Evolutionary conservation across 2,113 vertebrate genomes (phyloP).

Genomic region (Ploceus nigricollis): DNA sequence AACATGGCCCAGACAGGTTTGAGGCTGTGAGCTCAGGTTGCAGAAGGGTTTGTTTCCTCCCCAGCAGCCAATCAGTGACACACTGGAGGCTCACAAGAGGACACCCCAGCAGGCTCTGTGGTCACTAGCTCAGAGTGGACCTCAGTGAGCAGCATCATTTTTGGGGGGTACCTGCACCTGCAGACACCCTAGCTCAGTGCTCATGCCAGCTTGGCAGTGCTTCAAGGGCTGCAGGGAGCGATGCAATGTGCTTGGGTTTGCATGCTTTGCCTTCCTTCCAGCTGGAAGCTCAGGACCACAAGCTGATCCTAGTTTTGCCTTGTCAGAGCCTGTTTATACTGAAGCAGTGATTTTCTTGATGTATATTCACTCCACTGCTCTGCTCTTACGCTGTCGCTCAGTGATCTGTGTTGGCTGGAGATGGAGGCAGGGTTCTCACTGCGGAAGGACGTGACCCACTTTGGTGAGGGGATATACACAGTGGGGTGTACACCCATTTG

Average conservation of each 20-base stretch:
- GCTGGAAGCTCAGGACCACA: background rate
- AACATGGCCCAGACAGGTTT: fast-evolving
- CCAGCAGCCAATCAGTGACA: background rate
- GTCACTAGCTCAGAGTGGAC: background rate
- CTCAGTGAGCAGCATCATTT: background rate
- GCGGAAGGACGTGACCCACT: background rate
- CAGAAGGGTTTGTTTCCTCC: background rate
- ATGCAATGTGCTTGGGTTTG: background rate
- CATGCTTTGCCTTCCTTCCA: background rate
- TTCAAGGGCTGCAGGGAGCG: background rate
- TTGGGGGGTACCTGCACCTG: background rate
- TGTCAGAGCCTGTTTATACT: background rate
- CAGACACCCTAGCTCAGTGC: background rate
- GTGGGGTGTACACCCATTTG: background rate
- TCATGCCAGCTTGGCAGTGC: background rate
- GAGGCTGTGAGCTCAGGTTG: background rate
- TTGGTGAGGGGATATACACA: background rate
- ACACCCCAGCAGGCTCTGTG: background rate
- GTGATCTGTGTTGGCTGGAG: background rate
- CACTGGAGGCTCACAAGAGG: fast-evolving
- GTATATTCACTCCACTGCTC: background rate
- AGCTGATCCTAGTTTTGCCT: background rate
- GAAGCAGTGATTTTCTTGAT: background rate
- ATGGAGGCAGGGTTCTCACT: background rate
- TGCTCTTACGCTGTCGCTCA: background rate